phyloP scores from a whole-genome alignment of 2,113 vertebrate species.

The Polypterus senegalus region DNA sequence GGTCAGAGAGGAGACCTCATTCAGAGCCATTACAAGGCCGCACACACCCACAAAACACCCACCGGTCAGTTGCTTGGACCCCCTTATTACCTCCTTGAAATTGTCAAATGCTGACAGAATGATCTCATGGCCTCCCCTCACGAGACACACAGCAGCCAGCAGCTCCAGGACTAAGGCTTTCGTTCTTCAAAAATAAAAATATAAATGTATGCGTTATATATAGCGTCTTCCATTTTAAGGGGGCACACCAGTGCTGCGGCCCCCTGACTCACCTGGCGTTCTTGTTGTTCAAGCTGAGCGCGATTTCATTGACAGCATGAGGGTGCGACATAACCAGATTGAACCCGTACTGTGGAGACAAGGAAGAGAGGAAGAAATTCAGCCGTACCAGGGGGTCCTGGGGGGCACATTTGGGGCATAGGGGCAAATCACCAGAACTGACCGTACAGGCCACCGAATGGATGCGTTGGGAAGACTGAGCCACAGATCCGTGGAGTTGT shows the following conservation, averaged over 20 bases:
- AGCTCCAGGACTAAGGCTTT: constrained; percentile 93
- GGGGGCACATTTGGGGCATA: no score
- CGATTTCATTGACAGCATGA: constrained; percentile 92
- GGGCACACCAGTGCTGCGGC: not conserved
- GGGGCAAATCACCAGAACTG: not conserved
- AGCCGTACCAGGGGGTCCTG: no score
- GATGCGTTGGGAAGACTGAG: not conserved
- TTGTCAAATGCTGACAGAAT: constrained; percentile 95
- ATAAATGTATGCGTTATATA: no score
- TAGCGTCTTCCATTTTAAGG: no score
- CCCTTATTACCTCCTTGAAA: constrained; percentile 83
- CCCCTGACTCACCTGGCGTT: constrained; percentile 67
- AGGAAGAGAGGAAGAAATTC: constrained; percentile 15
- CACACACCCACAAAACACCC: constrained; percentile 6
- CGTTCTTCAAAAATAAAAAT: constrained; percentile 50
- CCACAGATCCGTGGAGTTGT: not conserved
- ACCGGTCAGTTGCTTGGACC: constrained; percentile 13
- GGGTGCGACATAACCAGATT: constrained; percentile 96
- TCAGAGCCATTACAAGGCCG: constrained; percentile 14
- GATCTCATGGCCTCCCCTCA: constrained; percentile 92
- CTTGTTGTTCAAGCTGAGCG: constrained; percentile 94
- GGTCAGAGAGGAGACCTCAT: no score
- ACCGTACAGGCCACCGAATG: no score
- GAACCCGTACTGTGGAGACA: constrained; percentile 76
- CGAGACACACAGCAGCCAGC: constrained; percentile 87